These are phyloP conservation scores for Ptychochromis oligacanthus DNA, from an alignment of 2,113 vertebrate species.

Conservation along the genomic window DNA sequence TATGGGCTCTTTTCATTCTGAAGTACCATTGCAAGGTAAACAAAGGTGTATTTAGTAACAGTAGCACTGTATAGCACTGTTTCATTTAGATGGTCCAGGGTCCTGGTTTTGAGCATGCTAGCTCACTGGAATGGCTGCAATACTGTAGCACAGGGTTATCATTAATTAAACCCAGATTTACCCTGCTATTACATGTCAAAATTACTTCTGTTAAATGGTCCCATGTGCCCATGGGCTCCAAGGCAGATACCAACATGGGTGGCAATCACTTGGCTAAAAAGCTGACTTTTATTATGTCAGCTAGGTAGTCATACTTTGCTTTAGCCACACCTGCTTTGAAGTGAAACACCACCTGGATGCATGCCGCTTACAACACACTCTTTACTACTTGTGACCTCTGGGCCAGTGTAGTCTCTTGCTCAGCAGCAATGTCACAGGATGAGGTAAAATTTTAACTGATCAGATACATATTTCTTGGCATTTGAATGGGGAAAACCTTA, in stretches of 20 bases:
- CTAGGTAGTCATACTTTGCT: background rate
- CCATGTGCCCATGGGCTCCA: background rate
- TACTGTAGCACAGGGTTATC: background rate
- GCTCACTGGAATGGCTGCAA: background rate
- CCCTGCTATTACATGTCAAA: background rate
- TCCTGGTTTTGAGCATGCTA: background rate
- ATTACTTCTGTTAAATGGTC: background rate
- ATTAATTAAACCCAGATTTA: background rate
- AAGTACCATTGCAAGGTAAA: background rate
- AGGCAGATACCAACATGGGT: background rate
- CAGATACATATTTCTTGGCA: background rate
- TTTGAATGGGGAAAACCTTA: background rate
- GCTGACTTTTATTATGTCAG: background rate
- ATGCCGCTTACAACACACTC: background rate
- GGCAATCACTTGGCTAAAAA: background rate
- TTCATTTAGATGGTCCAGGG: background rate
- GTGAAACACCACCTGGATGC: background rate
- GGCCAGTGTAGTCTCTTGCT: background rate
- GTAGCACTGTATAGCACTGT: background rate
- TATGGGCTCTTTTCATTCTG: background rate
- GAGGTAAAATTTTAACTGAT: background rate
- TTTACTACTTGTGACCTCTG: background rate
- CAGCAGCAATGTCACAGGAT: background rate
- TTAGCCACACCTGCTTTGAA: background rate
- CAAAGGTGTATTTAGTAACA: background rate